Evolutionary conservation across 1,140 invertebrate species (phyloP).

Genomic region (Drosophila pallidifrons): DNA sequence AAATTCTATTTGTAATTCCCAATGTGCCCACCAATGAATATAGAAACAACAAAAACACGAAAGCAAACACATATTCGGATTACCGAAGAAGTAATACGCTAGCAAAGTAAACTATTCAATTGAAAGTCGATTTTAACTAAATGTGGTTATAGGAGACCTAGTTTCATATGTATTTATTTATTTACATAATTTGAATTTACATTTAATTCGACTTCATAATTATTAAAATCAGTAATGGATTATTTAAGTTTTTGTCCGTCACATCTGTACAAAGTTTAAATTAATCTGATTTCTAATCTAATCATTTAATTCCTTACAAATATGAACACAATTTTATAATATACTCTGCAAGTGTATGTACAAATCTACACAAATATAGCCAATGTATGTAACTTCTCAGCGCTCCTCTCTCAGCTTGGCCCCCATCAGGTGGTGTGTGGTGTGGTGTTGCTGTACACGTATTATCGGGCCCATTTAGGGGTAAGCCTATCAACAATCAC

Average conservation of each 20-base stretch:
- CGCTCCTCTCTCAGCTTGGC: slow-evolving; percentile 49
- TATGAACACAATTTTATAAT: not conserved
- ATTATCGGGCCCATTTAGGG: slow-evolving; percentile 62
- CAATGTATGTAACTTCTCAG: slow-evolving; percentile 47
- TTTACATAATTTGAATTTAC: no score
- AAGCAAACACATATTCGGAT: slow-evolving; percentile 3
- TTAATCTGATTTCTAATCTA: no score
- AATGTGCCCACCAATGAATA: slow-evolving; percentile 23
- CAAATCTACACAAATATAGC: slow-evolving; percentile 37
- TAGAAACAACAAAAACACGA: slow-evolving; percentile 7
- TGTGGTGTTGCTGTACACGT: slow-evolving; percentile 44
- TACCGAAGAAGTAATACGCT: not conserved
- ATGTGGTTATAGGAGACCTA: no score
- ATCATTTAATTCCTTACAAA: no score
- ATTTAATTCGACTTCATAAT: no score
- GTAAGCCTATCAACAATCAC: slow-evolving; percentile 66
- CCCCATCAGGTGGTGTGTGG: slow-evolving; percentile 48
- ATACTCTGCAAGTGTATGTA: slow-evolving; percentile 1
- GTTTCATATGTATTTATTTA: no score
- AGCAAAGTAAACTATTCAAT: not conserved
- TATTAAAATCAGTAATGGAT: no score
- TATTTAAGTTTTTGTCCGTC: no score
- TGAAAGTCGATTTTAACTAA: not conserved
- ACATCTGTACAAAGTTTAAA: no score
- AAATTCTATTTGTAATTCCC: slow-evolving; percentile 28